Conservation (phyloP, 2,113 vertebrate genomes). For the Ammodytes marinus region DNA sequence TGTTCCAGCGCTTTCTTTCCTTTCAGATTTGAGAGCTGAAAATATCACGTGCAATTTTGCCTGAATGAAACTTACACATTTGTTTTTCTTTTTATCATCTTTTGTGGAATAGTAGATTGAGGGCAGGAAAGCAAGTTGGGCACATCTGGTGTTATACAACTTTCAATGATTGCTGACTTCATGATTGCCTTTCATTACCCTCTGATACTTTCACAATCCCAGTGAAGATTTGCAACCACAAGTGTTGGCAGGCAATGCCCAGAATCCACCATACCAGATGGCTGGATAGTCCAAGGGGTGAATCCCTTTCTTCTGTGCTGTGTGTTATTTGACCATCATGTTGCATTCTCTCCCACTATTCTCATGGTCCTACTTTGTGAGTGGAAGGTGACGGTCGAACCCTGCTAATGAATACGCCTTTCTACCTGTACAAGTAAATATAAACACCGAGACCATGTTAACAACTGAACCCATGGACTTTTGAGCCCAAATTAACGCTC, state of each 20-base stretch:
- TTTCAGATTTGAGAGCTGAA: neutral
- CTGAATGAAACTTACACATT: neutral
- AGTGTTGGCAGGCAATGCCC: neutral
- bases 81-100: neutral
- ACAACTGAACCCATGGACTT: neutral
- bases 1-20: neutral
- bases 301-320: constrained; percentile 1
- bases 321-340: neutral
- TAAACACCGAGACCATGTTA: neutral
- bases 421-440: neutral
- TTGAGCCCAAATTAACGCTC: neutral
- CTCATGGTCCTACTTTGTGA: neutral
- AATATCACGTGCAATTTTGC: neutral
- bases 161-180: constrained; percentile 26
- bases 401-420: neutral
- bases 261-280: constrained; percentile 24
- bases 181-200: constrained; percentile 3
- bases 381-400: constrained; percentile 1
- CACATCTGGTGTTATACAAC: neutral
- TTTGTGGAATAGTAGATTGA: neutral
- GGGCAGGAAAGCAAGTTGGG: neutral
- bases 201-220: neutral
- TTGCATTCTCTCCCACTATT: neutral
- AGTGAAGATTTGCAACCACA: neutral
- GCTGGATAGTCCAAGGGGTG: neutral